Evolutionary conservation across 2,113 vertebrate species (phyloP), one percentile per base, ranked within the genome.

Genomic region (Neolamprologus fasciatus): DNA sequence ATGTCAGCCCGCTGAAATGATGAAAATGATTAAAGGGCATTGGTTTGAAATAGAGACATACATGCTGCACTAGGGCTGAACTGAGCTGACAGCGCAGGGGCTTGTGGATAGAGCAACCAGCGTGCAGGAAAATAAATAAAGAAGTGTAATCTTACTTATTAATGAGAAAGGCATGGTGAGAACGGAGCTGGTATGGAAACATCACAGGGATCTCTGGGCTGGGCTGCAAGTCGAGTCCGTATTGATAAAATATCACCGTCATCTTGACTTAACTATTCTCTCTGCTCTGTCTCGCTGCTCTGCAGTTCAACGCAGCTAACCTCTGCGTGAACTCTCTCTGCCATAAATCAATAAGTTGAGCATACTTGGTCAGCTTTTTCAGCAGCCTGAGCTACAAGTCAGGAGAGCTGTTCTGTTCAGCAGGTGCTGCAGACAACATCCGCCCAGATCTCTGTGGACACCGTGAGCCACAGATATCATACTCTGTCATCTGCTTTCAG

Each of bases 211-310:
- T 78, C 61, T 80, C 68, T 23, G 79, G 61, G 79, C 73, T 40
- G 53, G 35, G 58, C 86, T 84, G 45, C 37, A 12, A 85, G 90
- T 66, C 8, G 28, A 89, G 86, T 82, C 84, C 26, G 57, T 89
- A 92, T 89, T 87, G 93, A 94, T 95, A 92, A 94, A 93, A 93
- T 85, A 92, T 94, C 89, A 40, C 83, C 54, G 86, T 90, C 78
- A 28, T 90, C 87, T 90, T 63, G 68, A 85, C 71, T 90, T 80
- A 73, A 61, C 53, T 84, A 50, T 86, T 86, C 84, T 90, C 85
- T 91, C 88, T 86, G 63, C 47, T 86, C 68, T 21, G 4, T 82
- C 86, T 78, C 37, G 3, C 80, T 83, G 42, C 58, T 66, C 81
- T 80, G 78, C 84, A 50, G 81, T 68, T 76, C 80, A 86, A 71